These are phyloP conservation scores for Hystrix brachyura DNA, from an alignment of 2,113 vertebrate species.

Conservation along the genomic window DNA sequence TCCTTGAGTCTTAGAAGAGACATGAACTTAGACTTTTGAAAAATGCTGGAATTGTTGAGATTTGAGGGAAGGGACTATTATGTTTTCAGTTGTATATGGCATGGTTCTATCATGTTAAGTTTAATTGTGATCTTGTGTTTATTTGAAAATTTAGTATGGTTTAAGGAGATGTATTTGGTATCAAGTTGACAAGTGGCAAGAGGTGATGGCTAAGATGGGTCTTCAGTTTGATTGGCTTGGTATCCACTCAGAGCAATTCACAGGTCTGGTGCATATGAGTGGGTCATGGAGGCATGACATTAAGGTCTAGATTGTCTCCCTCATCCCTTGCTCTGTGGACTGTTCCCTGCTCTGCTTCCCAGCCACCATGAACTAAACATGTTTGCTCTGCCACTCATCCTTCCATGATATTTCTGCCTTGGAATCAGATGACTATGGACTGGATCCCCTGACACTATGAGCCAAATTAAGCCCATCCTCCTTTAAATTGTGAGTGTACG, in stretches of 20 bases:
- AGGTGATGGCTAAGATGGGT: neutral
- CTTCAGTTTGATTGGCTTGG: neutral
- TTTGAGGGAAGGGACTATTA: neutral
- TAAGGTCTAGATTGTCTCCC: neutral
- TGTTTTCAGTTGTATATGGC: neutral
- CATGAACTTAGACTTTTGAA: neutral
- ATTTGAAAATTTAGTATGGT: neutral
- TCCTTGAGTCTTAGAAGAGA: neutral
- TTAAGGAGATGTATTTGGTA: neutral
- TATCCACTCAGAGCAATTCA: neutral
- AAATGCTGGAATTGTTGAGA: neutral
- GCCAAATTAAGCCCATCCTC: neutral
- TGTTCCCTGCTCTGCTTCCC: neutral
- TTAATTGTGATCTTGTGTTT: neutral
- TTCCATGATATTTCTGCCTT: neutral
- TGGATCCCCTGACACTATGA: neutral
- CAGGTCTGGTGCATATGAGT: neutral
- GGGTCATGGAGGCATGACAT: neutral
- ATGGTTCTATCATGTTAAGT: neutral
- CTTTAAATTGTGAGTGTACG: neutral
- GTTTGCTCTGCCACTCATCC: neutral
- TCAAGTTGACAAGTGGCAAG: neutral
- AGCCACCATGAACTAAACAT: neutral
- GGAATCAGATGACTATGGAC: neutral
- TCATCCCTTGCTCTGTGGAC: neutral